A percentile compares a stretch with the other conserved stretches of the same genome.
Evolutionary conservation across 2,797 vertebrate species (phyloP).

Genomic region (Pangasius krempfi): DNA sequence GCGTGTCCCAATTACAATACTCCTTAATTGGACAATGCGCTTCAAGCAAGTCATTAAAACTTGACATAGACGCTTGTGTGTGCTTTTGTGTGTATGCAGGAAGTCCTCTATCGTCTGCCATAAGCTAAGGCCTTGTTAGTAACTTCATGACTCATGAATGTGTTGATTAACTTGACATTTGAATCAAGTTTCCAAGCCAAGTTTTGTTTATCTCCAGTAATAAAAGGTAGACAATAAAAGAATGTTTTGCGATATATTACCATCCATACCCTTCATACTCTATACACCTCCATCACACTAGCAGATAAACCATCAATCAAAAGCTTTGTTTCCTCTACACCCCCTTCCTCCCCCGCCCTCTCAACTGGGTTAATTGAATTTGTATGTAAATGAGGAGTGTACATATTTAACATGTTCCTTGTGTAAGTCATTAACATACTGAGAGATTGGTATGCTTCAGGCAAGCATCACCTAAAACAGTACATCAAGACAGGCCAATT

Average conservation of each 20-base stretch:
- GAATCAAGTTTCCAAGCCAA: conserved; percentile 8
- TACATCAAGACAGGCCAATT: conserved; percentile 74
- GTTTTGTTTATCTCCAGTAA: conserved; percentile 28
- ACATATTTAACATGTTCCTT: conserved; percentile 79
- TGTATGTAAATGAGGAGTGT: conserved; percentile 80
- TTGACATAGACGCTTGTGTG: conserved; percentile 61
- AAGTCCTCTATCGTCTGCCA: conserved; percentile 18
- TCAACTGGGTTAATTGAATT: conserved; percentile 80
- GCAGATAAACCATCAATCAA: conserved; percentile 65
- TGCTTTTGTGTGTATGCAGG: conserved; percentile 36
- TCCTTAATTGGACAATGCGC: conserved; percentile 59
- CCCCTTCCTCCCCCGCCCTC: background rate
- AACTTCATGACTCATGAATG: conserved; percentile 39
- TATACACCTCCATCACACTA: conserved; percentile 31
- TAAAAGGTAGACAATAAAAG: conserved; percentile 34
- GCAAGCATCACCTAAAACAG: conserved; percentile 78
- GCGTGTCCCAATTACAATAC: conserved; percentile 57
- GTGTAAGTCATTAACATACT: conserved; percentile 80
- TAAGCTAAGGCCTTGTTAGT: conserved; percentile 27
- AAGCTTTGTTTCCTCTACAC: conserved; percentile 69
- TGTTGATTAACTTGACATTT: conserved; percentile 31
- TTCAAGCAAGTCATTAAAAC: conserved; percentile 56
- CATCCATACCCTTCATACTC: conserved; percentile 38
- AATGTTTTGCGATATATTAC: conserved; percentile 6
- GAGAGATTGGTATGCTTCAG: conserved; percentile 78